These are phyloP conservation scores for Dolomedes plantarius DNA, from an alignment of 2,888 invertebrate genomes.

Conservation along the genomic window DNA sequence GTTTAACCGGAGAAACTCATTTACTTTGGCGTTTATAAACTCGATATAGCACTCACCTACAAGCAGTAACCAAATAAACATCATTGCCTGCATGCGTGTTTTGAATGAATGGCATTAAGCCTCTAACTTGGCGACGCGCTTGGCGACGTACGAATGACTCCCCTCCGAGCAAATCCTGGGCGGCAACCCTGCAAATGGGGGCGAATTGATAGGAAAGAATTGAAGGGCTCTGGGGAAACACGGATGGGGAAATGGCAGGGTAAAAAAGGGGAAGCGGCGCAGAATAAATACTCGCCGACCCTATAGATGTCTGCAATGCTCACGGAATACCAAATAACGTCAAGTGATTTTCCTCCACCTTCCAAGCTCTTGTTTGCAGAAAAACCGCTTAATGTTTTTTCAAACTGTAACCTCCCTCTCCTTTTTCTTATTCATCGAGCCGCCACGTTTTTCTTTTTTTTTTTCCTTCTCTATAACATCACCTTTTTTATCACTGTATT, in stretches of 20 bases:
- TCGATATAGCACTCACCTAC: not conserved
- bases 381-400: constrained; percentile 71
- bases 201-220: constrained; percentile 71
- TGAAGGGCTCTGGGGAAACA: constrained; percentile 70
- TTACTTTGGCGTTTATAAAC: not conserved
- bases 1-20: not conserved
- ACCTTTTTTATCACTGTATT: constrained; percentile 26
- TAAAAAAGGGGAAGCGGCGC: constrained; percentile 53
- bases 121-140: not conserved
- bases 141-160: constrained; percentile 39
- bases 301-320: constrained; percentile 68
- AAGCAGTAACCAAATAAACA: not conserved
- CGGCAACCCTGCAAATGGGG: constrained; percentile 66
- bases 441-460: constrained; percentile 24
- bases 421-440: constrained; percentile 37
- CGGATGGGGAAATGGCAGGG: constrained; percentile 70
- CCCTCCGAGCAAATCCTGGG: constrained; percentile 40
- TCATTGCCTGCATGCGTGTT: not conserved
- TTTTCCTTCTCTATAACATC: constrained; percentile 20
- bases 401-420: constrained; percentile 66
- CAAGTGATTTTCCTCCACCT: constrained; percentile 70
- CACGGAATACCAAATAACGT: constrained; percentile 69
- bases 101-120: not conserved
- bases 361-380: constrained; percentile 68
- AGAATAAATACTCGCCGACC: constrained; percentile 69